Percentiles rank a stretch among this genome's conserved stretches.
Evolutionary conservation across 2,888 invertebrate species (phyloP).

Genomic region (Hyalella azteca): DNA sequence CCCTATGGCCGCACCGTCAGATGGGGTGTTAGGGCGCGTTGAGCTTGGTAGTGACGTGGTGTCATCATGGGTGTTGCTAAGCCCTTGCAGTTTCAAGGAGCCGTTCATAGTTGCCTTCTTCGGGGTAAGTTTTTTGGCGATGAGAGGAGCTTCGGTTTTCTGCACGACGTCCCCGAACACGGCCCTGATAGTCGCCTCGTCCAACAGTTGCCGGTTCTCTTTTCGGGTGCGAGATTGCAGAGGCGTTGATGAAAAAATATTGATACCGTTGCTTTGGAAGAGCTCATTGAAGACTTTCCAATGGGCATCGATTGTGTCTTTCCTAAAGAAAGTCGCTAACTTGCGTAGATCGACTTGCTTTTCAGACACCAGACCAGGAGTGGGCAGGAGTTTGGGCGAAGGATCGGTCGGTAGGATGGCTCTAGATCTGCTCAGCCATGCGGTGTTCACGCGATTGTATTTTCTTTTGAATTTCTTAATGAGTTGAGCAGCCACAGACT

Average conservation of each 20-base stretch:
- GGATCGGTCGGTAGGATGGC: slow-evolving; percentile 45
- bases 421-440: slow-evolving; percentile 48
- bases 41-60: slow-evolving; percentile 4
- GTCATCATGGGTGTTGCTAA: neutral
- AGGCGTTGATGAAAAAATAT: slow-evolving; percentile 49
- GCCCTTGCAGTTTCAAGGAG: neutral
- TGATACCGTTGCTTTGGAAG: slow-evolving; percentile 51
- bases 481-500: slow-evolving; percentile 48
- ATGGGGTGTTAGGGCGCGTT: neutral
- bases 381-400: slow-evolving; percentile 54
- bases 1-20: slow-evolving; percentile 44
- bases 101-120: neutral
- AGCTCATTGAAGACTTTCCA: slow-evolving; percentile 49
- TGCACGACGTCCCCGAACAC: slow-evolving; percentile 49
- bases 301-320: slow-evolving; percentile 53
- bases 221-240: slow-evolving; percentile 52
- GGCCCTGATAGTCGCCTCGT: slow-evolving; percentile 54
- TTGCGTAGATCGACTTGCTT: slow-evolving; percentile 19
- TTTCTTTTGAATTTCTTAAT: slow-evolving; percentile 53
- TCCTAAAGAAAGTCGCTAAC: slow-evolving; percentile 46
- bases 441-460: slow-evolving; percentile 44
- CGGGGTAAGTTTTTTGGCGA: slow-evolving; percentile 44
- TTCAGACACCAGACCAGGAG: slow-evolving; percentile 50
- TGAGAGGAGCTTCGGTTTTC: slow-evolving; percentile 35
- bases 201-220: slow-evolving; percentile 50